These are phyloP conservation scores for Scyliorhinus canicula DNA, from an alignment of 2,797 vertebrate species.

Conservation along the genomic window DNA sequence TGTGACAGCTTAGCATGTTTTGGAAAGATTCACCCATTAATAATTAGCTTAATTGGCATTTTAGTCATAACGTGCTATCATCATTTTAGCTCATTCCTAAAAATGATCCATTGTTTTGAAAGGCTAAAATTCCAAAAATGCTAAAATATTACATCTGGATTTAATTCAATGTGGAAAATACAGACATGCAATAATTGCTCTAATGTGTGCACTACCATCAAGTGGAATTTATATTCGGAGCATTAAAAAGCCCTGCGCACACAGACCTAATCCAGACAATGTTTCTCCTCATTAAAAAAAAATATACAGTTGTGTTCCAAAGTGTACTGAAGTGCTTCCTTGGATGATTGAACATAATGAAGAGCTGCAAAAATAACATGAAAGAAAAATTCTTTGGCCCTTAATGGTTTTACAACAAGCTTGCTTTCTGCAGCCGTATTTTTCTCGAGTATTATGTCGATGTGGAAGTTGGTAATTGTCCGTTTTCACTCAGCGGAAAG, in stretches of 20 bases:
- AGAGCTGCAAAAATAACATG: background rate
- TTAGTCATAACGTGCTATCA: background rate
- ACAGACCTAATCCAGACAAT: background rate
- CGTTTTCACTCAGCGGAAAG: background rate
- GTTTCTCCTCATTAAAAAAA: background rate
- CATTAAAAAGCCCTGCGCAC: background rate
- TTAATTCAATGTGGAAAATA: constrained; percentile 24
- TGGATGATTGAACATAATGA: background rate
- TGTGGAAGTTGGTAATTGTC: background rate
- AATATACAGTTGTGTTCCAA: background rate
- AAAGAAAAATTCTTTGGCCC: background rate
- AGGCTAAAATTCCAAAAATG: background rate
- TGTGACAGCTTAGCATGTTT: background rate
- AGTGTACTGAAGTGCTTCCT: background rate
- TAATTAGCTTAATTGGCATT: constrained; percentile 24
- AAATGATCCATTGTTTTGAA: background rate
- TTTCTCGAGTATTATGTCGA: background rate
- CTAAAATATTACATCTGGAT: constrained; percentile 24
- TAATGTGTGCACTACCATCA: background rate
- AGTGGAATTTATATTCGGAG: background rate
- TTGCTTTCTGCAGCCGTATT: background rate
- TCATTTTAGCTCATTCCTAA: background rate
- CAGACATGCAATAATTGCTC: background rate
- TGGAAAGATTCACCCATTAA: background rate
- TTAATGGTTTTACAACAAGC: background rate